Evolutionary conservation across 2,113 vertebrate genomes (phyloP).

Genomic region (Anolis sagrei): DNA sequence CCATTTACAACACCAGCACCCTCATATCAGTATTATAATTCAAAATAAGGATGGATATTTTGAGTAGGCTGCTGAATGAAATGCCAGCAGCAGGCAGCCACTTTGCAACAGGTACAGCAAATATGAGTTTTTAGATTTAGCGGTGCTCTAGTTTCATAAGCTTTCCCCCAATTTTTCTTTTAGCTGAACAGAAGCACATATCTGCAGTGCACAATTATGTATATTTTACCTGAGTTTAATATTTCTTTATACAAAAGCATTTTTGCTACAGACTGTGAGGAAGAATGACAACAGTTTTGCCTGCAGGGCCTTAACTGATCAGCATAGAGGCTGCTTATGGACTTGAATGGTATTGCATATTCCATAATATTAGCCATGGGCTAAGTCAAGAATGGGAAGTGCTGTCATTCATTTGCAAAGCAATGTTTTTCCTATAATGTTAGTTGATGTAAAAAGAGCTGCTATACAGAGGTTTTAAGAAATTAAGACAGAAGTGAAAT

Average conservation of each 20-base stretch:
- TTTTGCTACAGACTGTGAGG: not conserved
- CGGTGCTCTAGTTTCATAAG: not conserved
- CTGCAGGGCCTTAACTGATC: slow-evolving; percentile 7
- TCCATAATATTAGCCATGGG: not conserved
- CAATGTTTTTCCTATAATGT: not conserved
- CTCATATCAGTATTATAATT: not conserved
- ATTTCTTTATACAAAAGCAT: not conserved
- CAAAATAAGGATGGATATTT: not conserved
- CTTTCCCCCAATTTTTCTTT: not conserved
- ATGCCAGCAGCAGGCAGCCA: too few relatives aligned
- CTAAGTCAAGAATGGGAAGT: not conserved
- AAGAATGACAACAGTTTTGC: slow-evolving; percentile 2
- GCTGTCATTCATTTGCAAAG: not conserved
- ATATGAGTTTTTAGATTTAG: not conserved
- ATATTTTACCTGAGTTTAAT: not conserved
- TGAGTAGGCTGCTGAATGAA: not conserved
- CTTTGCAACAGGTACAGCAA: not conserved
- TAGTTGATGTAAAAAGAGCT: not conserved
- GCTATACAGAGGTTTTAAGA: not conserved
- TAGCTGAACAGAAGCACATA: not conserved
- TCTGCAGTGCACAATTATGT: not conserved
- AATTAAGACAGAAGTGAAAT: not conserved
- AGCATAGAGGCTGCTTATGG: not conserved
- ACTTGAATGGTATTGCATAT: not conserved
- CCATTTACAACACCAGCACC: not conserved